Evolutionary conservation across 2,797 vertebrate genomes (phyloP).

Genomic region (Tragelaphus oryx): DNA sequence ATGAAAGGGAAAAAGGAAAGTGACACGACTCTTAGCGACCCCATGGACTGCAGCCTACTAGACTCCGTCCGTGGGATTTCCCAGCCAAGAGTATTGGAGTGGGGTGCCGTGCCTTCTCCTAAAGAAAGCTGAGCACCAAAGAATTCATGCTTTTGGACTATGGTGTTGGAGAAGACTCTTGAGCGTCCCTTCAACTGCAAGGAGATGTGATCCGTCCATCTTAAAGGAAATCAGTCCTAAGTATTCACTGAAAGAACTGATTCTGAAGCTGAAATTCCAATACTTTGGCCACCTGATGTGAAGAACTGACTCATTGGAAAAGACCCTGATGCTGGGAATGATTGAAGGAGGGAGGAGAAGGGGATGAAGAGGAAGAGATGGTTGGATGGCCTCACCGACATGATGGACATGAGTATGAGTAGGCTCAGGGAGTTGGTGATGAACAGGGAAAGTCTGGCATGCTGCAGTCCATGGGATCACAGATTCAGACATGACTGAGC

Average conservation of each 20-base stretch:
- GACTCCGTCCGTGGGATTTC: too few relatives aligned
- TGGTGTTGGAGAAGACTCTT: not conserved
- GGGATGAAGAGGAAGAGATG: not conserved
- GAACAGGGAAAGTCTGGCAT: not conserved
- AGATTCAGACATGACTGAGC: fast-evolving
- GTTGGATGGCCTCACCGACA: not conserved
- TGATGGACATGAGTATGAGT: not conserved
- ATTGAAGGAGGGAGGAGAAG: not conserved
- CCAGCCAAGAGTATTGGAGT: too few relatives aligned
- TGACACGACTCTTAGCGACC: too few relatives aligned
- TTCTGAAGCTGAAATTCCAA: not conserved
- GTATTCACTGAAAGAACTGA: not conserved
- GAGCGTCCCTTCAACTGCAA: not conserved
- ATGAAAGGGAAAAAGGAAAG: too few relatives aligned
- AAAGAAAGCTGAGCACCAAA: not conserved
- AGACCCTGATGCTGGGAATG: not conserved
- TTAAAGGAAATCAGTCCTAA: not conserved
- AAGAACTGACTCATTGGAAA: not conserved
- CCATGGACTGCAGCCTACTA: too few relatives aligned
- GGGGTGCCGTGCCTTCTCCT: too few relatives aligned
- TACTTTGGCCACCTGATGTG: not conserved
- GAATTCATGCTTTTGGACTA: not conserved
- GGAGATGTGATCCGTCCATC: not conserved
- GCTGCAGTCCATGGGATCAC: not conserved
- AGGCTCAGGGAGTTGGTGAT: not conserved